Evolutionary conservation across 2,888 invertebrate species (phyloP), one percentile per base, ranked within the genome.

Genomic region (Cistogaster globosa): DNA sequence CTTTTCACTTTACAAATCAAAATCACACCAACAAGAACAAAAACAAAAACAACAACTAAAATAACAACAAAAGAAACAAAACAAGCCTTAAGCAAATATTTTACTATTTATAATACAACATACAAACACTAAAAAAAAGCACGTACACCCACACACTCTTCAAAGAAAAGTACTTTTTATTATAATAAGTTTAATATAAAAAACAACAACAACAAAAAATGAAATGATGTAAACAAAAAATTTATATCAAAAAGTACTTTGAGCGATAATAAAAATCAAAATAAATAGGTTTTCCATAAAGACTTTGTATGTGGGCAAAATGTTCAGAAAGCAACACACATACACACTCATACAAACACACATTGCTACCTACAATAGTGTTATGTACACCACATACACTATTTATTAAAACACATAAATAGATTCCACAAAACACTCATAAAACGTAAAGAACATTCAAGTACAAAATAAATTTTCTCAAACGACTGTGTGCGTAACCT

Each of bases 1-100:
- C 78, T 62, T 79, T 85, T 82, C 82, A 82, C 82, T 79, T 85
- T 75, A 85, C 85, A 85, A 85, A 85, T 85, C 85, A 85, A 82
- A 79, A 75, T 69, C 74, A n/a, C 32, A 58, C 4, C 42, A 55
- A 22, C 38, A 26, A 58, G 38, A 55, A 16, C 65, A 51, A 51
- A 16, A 48, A 48, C 48, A 48, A 6, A 1, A n/a, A 48, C n/a
- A 48, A 48, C 6, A 48, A 32, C 6, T n/a, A n/a, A n/a, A 32
- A 6, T 32, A 4, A 32, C 18, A 53, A 51, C n/a, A 18, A 18
- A 8, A 16, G 51, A 16, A n/a, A 51, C 32, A 32, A 42, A 42
- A 42, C 42, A 53, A 20, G n/a, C 7, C 18, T 9, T 8, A 18
- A 9, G 51, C 51, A 53, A 48, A 48, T 48, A 14, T 48, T 16